Percentiles rank a stretch among this genome's conserved stretches.
phyloP scores from a whole-genome alignment of 2,888 invertebrate species.

The Anticlea derivata region DNA sequence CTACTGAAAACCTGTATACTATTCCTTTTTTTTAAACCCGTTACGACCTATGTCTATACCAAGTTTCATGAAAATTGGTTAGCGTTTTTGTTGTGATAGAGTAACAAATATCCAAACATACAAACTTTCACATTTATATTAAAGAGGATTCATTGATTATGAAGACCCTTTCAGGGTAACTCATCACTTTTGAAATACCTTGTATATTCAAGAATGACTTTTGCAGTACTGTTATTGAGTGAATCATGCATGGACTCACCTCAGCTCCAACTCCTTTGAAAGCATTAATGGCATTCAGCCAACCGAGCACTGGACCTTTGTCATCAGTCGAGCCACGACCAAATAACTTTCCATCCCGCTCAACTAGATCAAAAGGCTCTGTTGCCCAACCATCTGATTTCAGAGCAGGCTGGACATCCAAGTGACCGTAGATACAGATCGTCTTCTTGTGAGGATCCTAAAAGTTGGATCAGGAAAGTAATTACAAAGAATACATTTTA shows the following conservation, averaged over 20 bases:
- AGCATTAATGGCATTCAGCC: conserved; percentile 97
- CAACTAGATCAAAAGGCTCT: conserved; percentile 95
- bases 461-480: neutral
- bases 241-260: conserved; percentile 45
- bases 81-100: too few species aligned
- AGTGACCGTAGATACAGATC: conserved; percentile 96
- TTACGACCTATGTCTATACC: too few species aligned
- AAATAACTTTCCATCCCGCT: conserved; percentile 94
- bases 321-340: conserved; percentile 97
- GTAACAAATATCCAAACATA: too few species aligned
- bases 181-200: too few species aligned
- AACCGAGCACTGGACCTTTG: conserved; percentile 97
- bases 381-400: conserved; percentile 97
- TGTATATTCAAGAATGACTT: too few species aligned
- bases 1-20: too few species aligned
- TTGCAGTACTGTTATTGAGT: too few species aligned
- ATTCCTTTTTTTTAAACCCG: too few species aligned
- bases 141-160: too few species aligned
- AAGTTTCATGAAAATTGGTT: too few species aligned
- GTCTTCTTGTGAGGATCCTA: conserved; percentile 94
- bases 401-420: conserved; percentile 98
- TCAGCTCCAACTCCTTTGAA: conserved; percentile 89
- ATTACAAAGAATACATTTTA: neutral
- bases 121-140: too few species aligned
- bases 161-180: too few species aligned